Percentiles rank a stretch among this genome's conserved stretches.
Evolutionary conservation across 2,797 vertebrate genomes (phyloP).

Genomic region (Poecilia picta): DNA sequence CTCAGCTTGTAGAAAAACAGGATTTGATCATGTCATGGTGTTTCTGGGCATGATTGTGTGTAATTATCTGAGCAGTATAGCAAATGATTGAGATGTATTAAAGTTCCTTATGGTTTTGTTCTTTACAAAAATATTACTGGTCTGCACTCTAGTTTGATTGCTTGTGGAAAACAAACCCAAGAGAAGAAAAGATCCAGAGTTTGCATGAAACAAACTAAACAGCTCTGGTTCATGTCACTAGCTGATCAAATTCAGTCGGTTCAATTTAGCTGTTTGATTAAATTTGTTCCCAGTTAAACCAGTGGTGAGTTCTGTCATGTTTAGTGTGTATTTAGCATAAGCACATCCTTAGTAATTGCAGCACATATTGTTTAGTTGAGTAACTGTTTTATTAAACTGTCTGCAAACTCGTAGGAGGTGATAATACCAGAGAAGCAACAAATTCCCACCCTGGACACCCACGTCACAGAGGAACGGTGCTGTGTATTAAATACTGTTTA

Average conservation of each 20-base stretch:
- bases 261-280: background rate
- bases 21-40: no score
- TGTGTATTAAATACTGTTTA: constrained; percentile 35
- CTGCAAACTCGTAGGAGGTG: constrained; percentile 37
- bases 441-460: constrained; percentile 35
- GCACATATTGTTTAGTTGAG: constrained; percentile 12
- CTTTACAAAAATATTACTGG: no score
- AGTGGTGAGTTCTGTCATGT: background rate
- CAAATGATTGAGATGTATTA: no score
- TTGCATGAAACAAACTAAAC: no score
- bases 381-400: constrained; percentile 18
- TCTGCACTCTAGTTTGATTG: no score
- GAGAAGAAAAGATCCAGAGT: no score
- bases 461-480: constrained; percentile 30
- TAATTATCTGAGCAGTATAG: no score
- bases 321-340: constrained; percentile 24
- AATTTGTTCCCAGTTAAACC: background rate
- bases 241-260: background rate
- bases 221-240: background rate
- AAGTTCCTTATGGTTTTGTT: no score
- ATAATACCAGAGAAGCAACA: constrained; percentile 50
- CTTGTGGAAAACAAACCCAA: no score
- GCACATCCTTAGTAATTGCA: constrained; percentile 10
- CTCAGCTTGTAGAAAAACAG: no score
- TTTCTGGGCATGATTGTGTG: no score